Conservation (phyloP, 2,113 vertebrate species). For the Apteryx mantelli region DNA sequence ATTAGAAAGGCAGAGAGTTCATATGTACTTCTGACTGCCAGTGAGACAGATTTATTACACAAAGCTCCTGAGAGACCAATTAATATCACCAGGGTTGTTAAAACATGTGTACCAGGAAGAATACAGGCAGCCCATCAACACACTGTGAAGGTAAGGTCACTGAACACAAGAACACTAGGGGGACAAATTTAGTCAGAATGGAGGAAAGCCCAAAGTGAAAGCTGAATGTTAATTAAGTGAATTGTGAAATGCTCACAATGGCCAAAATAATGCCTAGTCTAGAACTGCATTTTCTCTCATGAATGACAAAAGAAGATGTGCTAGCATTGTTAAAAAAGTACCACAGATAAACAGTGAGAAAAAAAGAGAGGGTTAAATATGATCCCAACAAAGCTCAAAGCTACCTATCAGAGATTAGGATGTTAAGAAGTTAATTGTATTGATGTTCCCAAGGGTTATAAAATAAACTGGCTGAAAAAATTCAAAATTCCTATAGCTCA, state of each 20-base stretch:
- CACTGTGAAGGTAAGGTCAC: constrained; percentile 40
- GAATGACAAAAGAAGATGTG: neutral
- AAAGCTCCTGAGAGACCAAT: constrained; percentile 68
- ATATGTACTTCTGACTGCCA: constrained; percentile 2
- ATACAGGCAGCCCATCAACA: constrained; percentile 9
- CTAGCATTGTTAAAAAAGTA: neutral
- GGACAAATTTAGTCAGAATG: neutral
- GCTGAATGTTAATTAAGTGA: neutral
- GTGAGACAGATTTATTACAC: constrained; percentile 43
- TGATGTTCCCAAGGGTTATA: neutral
- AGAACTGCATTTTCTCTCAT: neutral
- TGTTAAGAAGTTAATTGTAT: neutral
- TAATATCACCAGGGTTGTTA: constrained; percentile 59
- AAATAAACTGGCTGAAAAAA: neutral
- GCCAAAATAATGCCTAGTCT: neutral
- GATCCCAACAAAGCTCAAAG: neutral
- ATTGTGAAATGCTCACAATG: neutral
- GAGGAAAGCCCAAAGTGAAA: neutral
- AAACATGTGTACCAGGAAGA: constrained; percentile 60
- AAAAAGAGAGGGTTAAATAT: neutral
- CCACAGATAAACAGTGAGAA: neutral
- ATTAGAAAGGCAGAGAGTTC: constrained; percentile 15
- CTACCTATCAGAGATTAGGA: neutral
- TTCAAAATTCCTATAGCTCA: neutral
- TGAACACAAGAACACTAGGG: constrained; percentile 6